Conservation (phyloP, 2,113 vertebrate genomes). For the Bambusicola thoracicus region DNA sequence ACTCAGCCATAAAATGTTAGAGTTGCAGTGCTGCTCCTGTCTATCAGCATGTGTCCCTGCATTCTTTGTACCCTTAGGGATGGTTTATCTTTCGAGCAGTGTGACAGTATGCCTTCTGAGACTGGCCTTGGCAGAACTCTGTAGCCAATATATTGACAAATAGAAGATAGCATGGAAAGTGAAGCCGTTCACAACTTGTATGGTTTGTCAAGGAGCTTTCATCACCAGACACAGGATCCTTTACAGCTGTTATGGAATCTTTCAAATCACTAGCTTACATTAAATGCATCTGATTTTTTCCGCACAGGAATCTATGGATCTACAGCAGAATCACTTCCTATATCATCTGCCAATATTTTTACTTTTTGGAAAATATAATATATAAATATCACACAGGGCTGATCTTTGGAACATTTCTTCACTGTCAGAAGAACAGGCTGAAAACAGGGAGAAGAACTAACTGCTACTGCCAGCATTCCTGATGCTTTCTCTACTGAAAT, state of each 20-base stretch:
- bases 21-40: slow-evolving; percentile 11
- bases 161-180: neutral
- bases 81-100: slow-evolving; percentile 43
- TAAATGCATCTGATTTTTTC: neutral
- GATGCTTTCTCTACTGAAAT: neutral
- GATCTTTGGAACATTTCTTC: neutral
- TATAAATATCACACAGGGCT: neutral
- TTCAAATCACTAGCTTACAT: neutral
- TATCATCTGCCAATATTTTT: neutral
- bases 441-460: neutral
- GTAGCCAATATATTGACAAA: slow-evolving; percentile 45
- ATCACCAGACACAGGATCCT: neutral
- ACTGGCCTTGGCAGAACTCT: slow-evolving; percentile 10
- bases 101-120: slow-evolving; percentile 48
- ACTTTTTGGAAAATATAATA: neutral
- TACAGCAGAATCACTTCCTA: neutral
- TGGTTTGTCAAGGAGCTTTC: neutral
- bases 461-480: neutral
- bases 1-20: slow-evolving; percentile 51
- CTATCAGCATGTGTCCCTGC: slow-evolving; percentile 35
- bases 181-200: neutral
- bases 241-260: neutral
- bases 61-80: slow-evolving; percentile 44
- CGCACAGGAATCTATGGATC: neutral
- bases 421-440: neutral